Base-by-base conservation (phyloP, 2,888 invertebrate species). In the Agrotis clavis region DNA sequence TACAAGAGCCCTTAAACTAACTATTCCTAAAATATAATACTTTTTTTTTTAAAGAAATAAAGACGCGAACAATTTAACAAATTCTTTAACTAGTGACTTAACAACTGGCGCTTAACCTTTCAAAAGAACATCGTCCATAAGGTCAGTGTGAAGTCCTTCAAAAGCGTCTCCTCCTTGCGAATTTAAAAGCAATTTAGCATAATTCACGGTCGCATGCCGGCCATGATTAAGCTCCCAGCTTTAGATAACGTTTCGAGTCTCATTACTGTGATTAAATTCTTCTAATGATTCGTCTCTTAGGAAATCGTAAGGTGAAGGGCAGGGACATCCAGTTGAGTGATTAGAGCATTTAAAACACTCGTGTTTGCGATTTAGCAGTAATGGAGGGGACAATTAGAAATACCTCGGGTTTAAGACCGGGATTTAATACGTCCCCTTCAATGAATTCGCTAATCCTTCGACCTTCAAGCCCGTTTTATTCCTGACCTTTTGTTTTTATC, bases 211-310 rank as follows among this genome's bases (percentile, higher is more conserved):
- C 61, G 68, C 79, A 64, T 73, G 82, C 69, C 62, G 25, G 45
- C 70, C 68, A 70, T 68, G 68, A 79, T 84, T 77, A 72, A 73
- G 63, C 65, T 63, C 69, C 59, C 63, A 61, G 56, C 19, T 74
- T 79, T 71, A 81, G 77, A 45, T 57, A 57, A 48, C 21, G 67
- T 65, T 73, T 77, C 51, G n/a, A 68, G 57, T 62, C 54, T 68
- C 74, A 84, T 77, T 69, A 84, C 56, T 64, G 62, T 84, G 73
- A 83, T 82, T 66, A 78, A 71, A 67, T 67, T 74, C 61, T 74
- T 80, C 61, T 77, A 82, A 83, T 77, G 66, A 74, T 69, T 60
- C 30, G 69, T 70, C 75, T 71, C 71, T 21, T 2, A 62, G 85
- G 71, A 64, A 70, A 56, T 30, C 16, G 13, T 67, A 69, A 83